Evolutionary conservation across 2,797 vertebrate genomes (phyloP).

Genomic region (Anguilla marmorata): DNA sequence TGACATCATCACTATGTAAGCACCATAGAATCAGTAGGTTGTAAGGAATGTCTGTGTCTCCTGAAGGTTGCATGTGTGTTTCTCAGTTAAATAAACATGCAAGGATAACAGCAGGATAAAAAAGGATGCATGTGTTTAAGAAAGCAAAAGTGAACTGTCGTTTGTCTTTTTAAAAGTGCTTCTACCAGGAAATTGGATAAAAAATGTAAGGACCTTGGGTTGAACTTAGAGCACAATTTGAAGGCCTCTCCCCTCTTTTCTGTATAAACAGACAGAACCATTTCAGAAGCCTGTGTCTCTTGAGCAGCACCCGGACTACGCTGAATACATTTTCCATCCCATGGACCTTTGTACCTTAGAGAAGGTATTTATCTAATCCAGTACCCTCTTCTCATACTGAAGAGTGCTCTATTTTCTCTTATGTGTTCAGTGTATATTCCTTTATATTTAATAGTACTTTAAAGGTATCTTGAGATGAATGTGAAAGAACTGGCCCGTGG

Average conservation of each 20-base stretch:
- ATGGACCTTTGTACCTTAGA: constrained; percentile 99
- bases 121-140: neutral
- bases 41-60: too few relatives aligned
- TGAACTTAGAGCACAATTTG: neutral
- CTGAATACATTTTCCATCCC: constrained; percentile 98
- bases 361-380: constrained; percentile 77
- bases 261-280: constrained; percentile 84
- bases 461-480: neutral
- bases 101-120: neutral
- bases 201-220: constrained; percentile 44
- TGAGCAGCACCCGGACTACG: constrained; percentile 97
- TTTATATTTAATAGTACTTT: neutral
- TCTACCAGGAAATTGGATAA: neutral
- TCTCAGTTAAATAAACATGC: neutral
- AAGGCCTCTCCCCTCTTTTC: constrained; percentile 21
- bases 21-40: too few relatives aligned
- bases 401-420: neutral
- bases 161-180: neutral
- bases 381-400: neutral
- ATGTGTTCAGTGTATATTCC: neutral
- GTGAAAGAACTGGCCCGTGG: neutral
- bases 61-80: neutral
- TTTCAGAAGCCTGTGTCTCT: constrained; percentile 98
- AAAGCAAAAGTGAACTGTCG: neutral
- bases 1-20: too few relatives aligned